Evolutionary conservation across 2,888 invertebrate species (phyloP).

Genomic region (Mythimna vitellina): DNA sequence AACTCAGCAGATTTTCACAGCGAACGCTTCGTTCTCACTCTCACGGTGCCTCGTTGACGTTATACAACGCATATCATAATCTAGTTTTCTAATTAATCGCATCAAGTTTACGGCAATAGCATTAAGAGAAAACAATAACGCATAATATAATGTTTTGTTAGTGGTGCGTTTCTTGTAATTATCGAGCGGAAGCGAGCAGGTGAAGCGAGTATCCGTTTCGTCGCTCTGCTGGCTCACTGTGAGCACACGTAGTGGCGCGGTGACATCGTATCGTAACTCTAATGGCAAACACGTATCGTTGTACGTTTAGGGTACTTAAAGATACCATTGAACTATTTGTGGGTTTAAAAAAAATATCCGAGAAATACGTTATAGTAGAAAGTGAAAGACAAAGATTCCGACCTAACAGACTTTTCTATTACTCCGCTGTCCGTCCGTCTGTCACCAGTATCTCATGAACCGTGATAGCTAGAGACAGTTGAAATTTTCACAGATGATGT

Average conservation of each 20-base stretch:
- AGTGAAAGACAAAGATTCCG: background rate
- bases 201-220: conserved; percentile 86
- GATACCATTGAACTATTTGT: conserved; percentile 7
- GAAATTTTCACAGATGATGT: no score
- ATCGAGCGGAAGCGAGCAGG: conserved; percentile 85
- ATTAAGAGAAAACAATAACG: conserved; percentile 40
- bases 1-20: conserved; percentile 46
- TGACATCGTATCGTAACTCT: conserved; percentile 70
- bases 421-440: no score
- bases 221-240: conserved; percentile 68
- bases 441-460: no score
- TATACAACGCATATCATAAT: conserved; percentile 19
- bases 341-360: background rate
- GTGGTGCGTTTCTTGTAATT: conserved; percentile 81
- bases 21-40: conserved; percentile 6
- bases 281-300: conserved; percentile 54
- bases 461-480: no score
- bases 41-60: conserved; percentile 25
- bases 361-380: conserved; percentile 14
- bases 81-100: conserved; percentile 12
- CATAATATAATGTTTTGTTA: conserved; percentile 57
- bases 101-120: conserved; percentile 11
- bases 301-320: conserved; percentile 1
- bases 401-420: no score
- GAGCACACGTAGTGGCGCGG: conserved; percentile 65